These are phyloP conservation scores for Neolamprologus brichardi DNA, from an alignment of 2,113 vertebrate species.

Conservation along the genomic window DNA sequence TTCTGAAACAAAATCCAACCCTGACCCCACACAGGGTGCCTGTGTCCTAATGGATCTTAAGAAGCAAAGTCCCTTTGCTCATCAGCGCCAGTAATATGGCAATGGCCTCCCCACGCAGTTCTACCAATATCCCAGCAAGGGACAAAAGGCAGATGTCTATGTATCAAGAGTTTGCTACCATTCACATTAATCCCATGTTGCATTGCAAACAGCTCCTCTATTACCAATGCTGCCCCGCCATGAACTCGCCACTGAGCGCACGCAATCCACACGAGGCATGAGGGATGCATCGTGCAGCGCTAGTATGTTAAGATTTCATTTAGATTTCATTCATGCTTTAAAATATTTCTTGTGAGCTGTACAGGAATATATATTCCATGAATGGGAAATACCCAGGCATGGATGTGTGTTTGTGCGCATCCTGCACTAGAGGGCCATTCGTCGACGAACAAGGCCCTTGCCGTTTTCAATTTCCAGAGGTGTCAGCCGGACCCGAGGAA, in stretches of 20 bases:
- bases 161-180: not conserved
- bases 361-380: conserved; percentile 59
- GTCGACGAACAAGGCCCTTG: conserved; percentile 50
- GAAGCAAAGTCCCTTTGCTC: not conserved
- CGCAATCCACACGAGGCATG: conserved; percentile 9
- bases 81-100: not conserved
- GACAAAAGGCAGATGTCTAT: not conserved
- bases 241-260: conserved; percentile 24
- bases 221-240: conserved; percentile 15
- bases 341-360: conserved; percentile 47
- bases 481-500: conserved; percentile 56
- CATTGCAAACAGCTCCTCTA: conserved; percentile 38
- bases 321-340: conserved; percentile 73
- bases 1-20: not conserved
- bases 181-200: conserved; percentile 18
- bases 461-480: conserved; percentile 68
- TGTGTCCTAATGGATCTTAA: not conserved
- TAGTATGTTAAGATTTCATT: conserved; percentile 68
- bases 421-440: conserved; percentile 23
- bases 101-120: not conserved
- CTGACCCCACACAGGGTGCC: not conserved
- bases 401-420: conserved; percentile 19
- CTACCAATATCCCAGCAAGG: not conserved
- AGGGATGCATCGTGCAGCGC: not conserved
- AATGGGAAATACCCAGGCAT: conserved; percentile 43